Conservation (phyloP, 2,113 vertebrate genomes). For the Malurus elegans region DNA sequence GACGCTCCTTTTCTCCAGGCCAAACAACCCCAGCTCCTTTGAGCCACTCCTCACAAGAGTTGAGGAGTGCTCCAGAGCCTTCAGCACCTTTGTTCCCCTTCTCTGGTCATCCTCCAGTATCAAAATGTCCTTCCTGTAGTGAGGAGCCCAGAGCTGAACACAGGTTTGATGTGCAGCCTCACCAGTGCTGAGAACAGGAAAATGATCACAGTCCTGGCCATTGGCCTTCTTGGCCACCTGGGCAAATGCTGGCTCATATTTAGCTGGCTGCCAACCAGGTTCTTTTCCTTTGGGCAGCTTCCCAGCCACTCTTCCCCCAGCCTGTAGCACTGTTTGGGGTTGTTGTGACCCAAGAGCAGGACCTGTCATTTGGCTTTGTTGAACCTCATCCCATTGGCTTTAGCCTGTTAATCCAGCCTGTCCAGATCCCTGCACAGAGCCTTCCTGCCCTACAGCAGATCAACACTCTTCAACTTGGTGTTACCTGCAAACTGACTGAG, state of each 20-base stretch:
- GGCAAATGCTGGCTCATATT: accelerated
- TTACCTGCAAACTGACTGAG: accelerated
- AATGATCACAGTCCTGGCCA: too few species aligned
- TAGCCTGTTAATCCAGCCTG: accelerated
- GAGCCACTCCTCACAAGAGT: not conserved
- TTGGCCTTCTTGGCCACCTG: not conserved
- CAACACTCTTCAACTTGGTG: not conserved
- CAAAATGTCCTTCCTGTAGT: not conserved
- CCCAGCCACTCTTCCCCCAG: not conserved
- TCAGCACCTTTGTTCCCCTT: not conserved
- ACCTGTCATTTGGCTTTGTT: accelerated
- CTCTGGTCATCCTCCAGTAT: not conserved
- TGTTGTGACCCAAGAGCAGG: not conserved
- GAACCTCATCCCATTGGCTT: not conserved
- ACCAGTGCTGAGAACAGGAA: not conserved
- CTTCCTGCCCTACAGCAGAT: not conserved
- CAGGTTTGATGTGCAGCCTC: accelerated
- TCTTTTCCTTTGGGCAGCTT: not conserved
- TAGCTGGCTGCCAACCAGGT: not conserved
- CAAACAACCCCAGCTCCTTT: not conserved
- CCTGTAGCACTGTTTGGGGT: accelerated
- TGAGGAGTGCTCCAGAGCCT: not conserved
- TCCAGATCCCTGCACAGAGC: not conserved
- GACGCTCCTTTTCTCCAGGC: not conserved
- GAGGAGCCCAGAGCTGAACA: not conserved